Base-by-base conservation (phyloP, 2,888 invertebrate species). In the Dolichopus griseipennis region DNA sequence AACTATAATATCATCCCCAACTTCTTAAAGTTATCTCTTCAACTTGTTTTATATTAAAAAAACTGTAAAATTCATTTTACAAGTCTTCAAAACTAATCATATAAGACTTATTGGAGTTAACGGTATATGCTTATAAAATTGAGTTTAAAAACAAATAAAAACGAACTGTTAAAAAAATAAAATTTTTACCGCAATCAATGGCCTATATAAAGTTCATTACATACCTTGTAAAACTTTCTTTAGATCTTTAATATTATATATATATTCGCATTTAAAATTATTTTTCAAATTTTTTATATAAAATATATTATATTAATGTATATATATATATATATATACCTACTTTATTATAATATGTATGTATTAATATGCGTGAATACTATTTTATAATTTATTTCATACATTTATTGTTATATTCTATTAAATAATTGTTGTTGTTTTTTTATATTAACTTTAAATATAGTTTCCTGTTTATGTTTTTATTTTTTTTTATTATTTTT, bases 181-280 rank as follows among this genome's bases (percentile, higher is more conserved):
- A 52, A 52, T 12, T 12, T 52, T 52, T 52, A 52, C 52, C 52
- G 52, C 52, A 52, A 52, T 52, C 52, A 52, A 52, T 52, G 52
- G 15, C n/a, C n/a, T n/a, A 52, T 10, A 18, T 52, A 52, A 52
- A 52, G 52, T 52, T 52, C 18, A 52, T n/a, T 37, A 52, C 18
- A 52, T 52, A 52, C 52, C 2, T 15, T 43, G 2, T 37, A 52
- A n/a, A 9, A 52, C 52, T 27, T 5, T 27, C 27, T 12, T 41
- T 7, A 41, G 9, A 12, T 41, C 15, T 41, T 41, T 41, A 2
- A 52, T 43, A 43, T 43, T 43, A 43, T 43, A 43, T 43, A 15
- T 52, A 15, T 52, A 52, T n/a, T 10, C 12, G 12, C 37, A 37
- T 7, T 27, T 4, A 27, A 27, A 27, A 27, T 27, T 27, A 27